Evolutionary conservation across 2,113 vertebrate genomes (phyloP).

Genomic region (Antigone vipio): DNA sequence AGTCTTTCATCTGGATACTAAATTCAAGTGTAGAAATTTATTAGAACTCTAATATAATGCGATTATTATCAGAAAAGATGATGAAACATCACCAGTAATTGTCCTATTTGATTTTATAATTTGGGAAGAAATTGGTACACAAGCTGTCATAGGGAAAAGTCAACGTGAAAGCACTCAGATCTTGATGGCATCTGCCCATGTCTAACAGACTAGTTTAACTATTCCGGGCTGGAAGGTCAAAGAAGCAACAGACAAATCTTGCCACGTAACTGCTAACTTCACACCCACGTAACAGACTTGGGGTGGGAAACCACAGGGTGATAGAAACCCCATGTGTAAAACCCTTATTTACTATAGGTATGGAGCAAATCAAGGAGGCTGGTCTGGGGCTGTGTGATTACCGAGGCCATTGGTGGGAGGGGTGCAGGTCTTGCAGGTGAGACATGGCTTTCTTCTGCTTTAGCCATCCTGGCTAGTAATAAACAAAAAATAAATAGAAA

Average conservation of each 20-base stretch:
- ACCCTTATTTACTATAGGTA: rapidly evolving
- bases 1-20: neutral
- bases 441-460: neutral
- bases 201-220: neutral
- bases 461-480: neutral
- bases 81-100: neutral
- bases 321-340: neutral
- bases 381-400: neutral
- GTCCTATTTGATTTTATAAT: neutral
- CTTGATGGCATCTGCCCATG: neutral
- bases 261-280: neutral
- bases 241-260: neutral
- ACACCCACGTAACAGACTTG: neutral
- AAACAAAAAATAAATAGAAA: too few species aligned
- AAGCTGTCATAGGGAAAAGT: neutral
- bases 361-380: neutral
- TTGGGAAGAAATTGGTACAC: neutral
- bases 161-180: neutral
- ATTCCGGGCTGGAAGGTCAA: neutral
- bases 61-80: neutral
- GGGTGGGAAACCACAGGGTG: neutral
- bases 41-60: neutral
- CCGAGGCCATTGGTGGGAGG: neutral
- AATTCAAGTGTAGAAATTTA: neutral
- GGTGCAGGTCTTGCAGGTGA: rapidly evolving